These are phyloP conservation scores for Drosophila siamana DNA, from an alignment of 2,888 invertebrate species.

Conservation along the genomic window DNA sequence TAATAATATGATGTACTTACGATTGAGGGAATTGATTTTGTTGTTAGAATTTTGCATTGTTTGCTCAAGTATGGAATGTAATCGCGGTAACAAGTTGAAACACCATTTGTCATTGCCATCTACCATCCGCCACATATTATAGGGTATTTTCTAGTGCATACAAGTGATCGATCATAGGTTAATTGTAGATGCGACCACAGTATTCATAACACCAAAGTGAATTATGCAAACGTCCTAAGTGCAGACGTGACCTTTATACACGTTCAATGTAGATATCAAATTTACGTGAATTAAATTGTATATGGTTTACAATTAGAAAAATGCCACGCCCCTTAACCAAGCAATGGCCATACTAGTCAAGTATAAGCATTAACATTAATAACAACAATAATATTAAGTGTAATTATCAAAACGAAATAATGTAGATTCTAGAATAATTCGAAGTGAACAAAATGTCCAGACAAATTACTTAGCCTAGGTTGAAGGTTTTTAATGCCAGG, in stretches of 20 bases:
- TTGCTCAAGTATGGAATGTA: constrained; percentile 44
- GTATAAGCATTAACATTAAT: constrained; percentile 14
- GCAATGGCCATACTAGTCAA: constrained; percentile 36
- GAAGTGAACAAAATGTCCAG: constrained; percentile 62
- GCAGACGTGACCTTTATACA: constrained; percentile 37
- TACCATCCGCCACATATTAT: constrained; percentile 23
- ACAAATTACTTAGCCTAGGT: constrained; percentile 71
- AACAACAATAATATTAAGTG: constrained; percentile 31
- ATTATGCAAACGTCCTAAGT: constrained; percentile 45
- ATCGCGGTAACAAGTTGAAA: background rate
- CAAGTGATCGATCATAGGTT: constrained; percentile 21
- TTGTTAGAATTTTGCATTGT: constrained; percentile 5
- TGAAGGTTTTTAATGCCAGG: constrained; percentile 40
- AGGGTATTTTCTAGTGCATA: constrained; percentile 36
- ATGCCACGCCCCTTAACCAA: constrained; percentile 37
- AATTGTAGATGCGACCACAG: constrained; percentile 27
- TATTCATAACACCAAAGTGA: constrained; percentile 74
- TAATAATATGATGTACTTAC: constrained; percentile 3
- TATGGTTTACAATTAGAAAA: constrained; percentile 35
- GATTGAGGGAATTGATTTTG: constrained; percentile 37
- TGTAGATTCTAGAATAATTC: constrained; percentile 17
- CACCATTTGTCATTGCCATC: constrained; percentile 11
- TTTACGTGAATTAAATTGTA: constrained; percentile 47
- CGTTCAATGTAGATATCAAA: constrained; percentile 45
- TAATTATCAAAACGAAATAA: constrained; percentile 23